Base-by-base conservation (phyloP, 2,888 invertebrate genomes). In the Tethea ocularis region DNA sequence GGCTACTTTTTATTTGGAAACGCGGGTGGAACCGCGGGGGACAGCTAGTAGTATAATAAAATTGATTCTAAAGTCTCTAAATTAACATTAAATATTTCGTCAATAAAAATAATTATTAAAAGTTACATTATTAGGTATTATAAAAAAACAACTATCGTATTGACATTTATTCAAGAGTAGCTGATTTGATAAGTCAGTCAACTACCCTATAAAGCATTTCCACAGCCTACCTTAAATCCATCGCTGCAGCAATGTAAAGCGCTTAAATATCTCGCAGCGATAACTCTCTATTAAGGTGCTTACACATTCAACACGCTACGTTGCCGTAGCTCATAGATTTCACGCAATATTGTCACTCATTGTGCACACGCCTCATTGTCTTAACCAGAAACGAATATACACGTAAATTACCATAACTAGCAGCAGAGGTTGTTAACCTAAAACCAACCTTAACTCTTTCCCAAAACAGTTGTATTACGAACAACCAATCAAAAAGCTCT, bases 321-420 rank as follows among this genome's bases (percentile, higher is more conserved):
- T 63, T 66, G 68, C 66, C 70, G 68, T 46, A 46, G 54, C 69
- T 78, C 77, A 77, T 74, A 80, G 77, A 82, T 80, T 81, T 78
- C 76, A 78, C 76, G 76, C 79, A 77, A 79, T 80, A 81, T 79
- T 77, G 81, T 81, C 78, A 69, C 74, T 76, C 80, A 77, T 77
- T 80, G 74, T 79, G 69, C 74, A 71, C 72, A 73, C 71, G 71
- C 75, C 74, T 80, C 76, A 85, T 86, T 86, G 86, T 84, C 79
- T 66, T 66, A 64, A 67, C 66, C 63, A 62, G 63, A 64, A 70
- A 69, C 73, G 74, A 73, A 71, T 72, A 68, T 64, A 64, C 67
- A 72, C 67, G 72, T 72, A 71, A 59, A 63, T 58, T 13, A 20
- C 51, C 56, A 52, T 60, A 56, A 56, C 59, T 55, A 52, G 38